These are phyloP conservation scores for Romanogobio albipinnatus DNA, from an alignment of 2,113 vertebrate genomes.

Conservation along the genomic window DNA sequence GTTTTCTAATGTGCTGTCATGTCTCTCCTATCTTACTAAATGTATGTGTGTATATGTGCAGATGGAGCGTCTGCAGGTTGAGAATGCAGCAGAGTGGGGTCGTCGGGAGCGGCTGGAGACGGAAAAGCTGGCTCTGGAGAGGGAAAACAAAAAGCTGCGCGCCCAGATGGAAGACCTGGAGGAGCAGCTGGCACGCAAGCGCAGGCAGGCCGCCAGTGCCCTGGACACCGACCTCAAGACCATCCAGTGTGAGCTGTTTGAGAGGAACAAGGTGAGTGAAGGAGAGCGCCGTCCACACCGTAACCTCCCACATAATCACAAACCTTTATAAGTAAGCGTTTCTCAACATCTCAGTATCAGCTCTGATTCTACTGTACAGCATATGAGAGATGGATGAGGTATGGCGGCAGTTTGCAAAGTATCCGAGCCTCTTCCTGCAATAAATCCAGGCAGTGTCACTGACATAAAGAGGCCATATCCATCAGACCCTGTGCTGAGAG, in stretches of 20 bases:
- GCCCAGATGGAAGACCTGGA: slow-evolving; percentile 93
- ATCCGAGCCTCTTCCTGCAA: background rate
- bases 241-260: slow-evolving; percentile 91
- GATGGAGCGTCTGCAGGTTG: slow-evolving; percentile 96
- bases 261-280: slow-evolving; percentile 90
- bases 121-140: slow-evolving; percentile 91
- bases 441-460: slow-evolving; percentile 23
- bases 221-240: slow-evolving; percentile 92
- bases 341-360: background rate
- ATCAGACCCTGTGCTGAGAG: slow-evolving; percentile 16
- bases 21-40: background rate
- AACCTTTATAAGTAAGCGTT: background rate
- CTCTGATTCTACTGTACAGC: background rate
- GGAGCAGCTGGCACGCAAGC: slow-evolving; percentile 88
- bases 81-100: slow-evolving; percentile 95
- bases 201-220: slow-evolving; percentile 86
- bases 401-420: background rate
- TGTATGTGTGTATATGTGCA: slow-evolving; percentile 60
- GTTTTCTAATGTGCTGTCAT: background rate
- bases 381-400: background rate
- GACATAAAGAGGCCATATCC: slow-evolving; percentile 21
- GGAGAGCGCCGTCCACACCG: background rate
- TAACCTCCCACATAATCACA: background rate
- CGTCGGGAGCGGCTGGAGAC: slow-evolving; percentile 93
- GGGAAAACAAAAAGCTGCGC: slow-evolving; percentile 96